Percentiles rank a stretch among this genome's conserved stretches.
These are phyloP conservation scores for Stomatorhinus walkeri DNA, from an alignment of 2,797 vertebrate species.

Conservation along the genomic window DNA sequence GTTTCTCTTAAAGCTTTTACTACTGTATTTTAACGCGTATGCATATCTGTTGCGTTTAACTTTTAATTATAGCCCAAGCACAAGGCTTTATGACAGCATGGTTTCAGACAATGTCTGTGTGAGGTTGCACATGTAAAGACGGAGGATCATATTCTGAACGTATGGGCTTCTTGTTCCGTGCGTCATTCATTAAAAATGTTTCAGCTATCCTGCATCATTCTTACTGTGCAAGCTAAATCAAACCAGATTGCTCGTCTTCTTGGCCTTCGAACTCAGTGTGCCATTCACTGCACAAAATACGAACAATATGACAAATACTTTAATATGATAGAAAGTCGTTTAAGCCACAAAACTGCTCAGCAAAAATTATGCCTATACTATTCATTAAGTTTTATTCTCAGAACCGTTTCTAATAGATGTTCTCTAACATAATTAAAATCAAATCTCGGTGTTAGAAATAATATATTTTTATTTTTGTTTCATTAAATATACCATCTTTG, in stretches of 20 bases:
- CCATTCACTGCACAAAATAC: not conserved
- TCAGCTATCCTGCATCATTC: not conserved
- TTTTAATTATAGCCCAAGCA: not conserved
- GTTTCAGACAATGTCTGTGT: not conserved
- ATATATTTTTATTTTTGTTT: not conserved
- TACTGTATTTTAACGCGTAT: not conserved
- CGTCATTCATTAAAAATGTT: slow-evolving; percentile 1
- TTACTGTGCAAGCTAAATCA: not conserved
- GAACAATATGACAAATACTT: not conserved
- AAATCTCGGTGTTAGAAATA: not conserved
- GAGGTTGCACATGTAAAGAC: not conserved
- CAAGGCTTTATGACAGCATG: not conserved
- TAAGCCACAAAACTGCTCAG: not conserved
- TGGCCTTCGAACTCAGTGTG: not conserved
- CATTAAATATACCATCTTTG: not conserved
- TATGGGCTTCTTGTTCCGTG: not conserved
- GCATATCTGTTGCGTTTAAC: not conserved
- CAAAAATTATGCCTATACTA: not conserved
- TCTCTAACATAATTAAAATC: not conserved
- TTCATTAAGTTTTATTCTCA: not conserved
- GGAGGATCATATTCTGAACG: not conserved
- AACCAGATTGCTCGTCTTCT: not conserved
- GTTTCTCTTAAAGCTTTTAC: not conserved
- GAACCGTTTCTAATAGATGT: not conserved
- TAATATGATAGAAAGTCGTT: not conserved